Conservation (phyloP, 2,888 invertebrate genomes). For the Acrobasis consociella region DNA sequence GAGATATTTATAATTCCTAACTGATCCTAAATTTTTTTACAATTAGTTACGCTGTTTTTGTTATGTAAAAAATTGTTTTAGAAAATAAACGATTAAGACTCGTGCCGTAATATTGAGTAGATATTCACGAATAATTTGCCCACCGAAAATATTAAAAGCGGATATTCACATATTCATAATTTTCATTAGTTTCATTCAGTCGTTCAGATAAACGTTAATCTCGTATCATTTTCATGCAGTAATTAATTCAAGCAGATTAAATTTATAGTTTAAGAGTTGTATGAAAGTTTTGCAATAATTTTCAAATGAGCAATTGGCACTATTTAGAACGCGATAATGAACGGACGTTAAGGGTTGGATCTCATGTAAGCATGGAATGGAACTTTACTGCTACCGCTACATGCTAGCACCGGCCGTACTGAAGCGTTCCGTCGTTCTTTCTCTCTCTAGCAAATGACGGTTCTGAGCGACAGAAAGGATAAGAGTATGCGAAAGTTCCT, state of each 20-base stretch:
- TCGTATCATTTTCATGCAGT: no score
- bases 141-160: conserved; percentile 47
- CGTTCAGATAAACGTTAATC: not conserved
- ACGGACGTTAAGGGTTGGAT: not conserved
- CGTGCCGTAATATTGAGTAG: conserved; percentile 35
- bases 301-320: no score
- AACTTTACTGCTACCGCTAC: no score
- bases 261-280: no score
- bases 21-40: conserved; percentile 39
- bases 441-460: no score
- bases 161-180: conserved; percentile 31
- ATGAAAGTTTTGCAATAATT: no score
- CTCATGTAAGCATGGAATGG: no score
- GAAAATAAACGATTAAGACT: conserved; percentile 20
- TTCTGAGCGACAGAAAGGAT: no score
- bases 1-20: conserved; percentile 34
- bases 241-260: no score
- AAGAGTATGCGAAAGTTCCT: no score
- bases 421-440: no score
- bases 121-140: conserved; percentile 37
- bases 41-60: conserved; percentile 26
- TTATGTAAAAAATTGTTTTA: conserved; percentile 13
- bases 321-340: not conserved
- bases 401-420: no score
- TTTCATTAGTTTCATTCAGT: not conserved